phyloP scores from a whole-genome alignment of 2,113 vertebrate species.

The Stegastes partitus region DNA sequence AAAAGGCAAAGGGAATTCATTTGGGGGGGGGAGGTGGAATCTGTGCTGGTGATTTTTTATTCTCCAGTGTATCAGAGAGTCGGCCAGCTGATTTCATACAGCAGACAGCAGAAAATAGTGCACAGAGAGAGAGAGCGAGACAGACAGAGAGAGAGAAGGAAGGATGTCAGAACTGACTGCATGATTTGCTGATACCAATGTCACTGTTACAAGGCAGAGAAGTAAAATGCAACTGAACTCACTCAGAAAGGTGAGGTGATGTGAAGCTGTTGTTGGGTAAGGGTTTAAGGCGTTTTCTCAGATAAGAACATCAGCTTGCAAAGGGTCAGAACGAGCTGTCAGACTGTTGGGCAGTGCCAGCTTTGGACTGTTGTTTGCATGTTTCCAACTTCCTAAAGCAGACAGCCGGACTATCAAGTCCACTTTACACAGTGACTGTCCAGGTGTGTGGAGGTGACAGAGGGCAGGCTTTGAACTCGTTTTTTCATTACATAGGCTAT shows the following conservation, averaged over 20 bases:
- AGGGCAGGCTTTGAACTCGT: no score
- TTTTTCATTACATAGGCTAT: no score
- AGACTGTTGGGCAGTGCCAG: no score
- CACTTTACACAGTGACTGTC: no score
- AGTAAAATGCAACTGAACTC: constrained; percentile 5
- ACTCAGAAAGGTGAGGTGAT: neutral
- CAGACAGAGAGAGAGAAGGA: neutral
- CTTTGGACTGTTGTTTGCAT: no score
- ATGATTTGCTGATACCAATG: constrained; percentile 3
- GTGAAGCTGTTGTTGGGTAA: no score
- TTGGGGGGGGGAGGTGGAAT: constrained; percentile 39
- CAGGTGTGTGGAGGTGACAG: no score
- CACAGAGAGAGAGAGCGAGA: constrained; percentile 6
- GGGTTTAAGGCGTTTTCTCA: no score
- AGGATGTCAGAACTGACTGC: constrained; percentile 10
- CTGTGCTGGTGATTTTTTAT: constrained; percentile 41
- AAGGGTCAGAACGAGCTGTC: no score
- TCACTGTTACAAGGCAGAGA: neutral
- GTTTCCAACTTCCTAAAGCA: no score
- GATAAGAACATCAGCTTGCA: no score
- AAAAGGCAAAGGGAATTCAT: constrained; percentile 72
- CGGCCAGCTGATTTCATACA: constrained; percentile 45
- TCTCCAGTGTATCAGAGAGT: constrained; percentile 35
- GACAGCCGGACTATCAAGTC: no score
- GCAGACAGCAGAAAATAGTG: constrained; percentile 28